phyloP scores from a whole-genome alignment of 2,888 invertebrate species.

The Plagiodera versicolora region DNA sequence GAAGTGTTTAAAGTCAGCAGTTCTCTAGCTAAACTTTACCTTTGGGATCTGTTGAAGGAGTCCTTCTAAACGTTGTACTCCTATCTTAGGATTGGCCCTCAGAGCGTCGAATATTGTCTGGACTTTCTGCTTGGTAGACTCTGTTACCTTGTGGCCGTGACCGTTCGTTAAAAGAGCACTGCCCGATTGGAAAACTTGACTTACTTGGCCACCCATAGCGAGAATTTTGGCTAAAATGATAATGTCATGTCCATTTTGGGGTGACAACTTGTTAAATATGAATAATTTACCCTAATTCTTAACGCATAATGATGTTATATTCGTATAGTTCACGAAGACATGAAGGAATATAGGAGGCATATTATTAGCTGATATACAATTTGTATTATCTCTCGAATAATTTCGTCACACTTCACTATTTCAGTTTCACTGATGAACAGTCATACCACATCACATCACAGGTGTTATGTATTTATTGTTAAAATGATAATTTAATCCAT shows the following conservation, averaged over 20 bases:
- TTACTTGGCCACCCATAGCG: slow-evolving; percentile 65
- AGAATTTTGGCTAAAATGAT: slow-evolving; percentile 2
- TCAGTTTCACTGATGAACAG: no score
- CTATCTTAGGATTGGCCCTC: slow-evolving; percentile 67
- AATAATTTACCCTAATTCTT: background rate
- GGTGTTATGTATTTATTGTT: no score
- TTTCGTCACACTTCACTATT: no score
- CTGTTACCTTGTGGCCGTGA: slow-evolving; percentile 65
- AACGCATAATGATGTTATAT: background rate
- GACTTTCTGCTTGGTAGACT: slow-evolving; percentile 64
- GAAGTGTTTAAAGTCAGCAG: background rate
- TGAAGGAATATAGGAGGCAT: no score
- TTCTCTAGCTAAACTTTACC: slow-evolving; percentile 48
- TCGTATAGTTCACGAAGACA: no score
- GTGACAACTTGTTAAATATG: background rate
- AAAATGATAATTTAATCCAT: background rate
- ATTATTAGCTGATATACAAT: no score
- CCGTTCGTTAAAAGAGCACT: slow-evolving; percentile 65
- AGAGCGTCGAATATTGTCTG: slow-evolving; percentile 68
- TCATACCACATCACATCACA: no score
- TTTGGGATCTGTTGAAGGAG: slow-evolving; percentile 68
- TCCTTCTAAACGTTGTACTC: slow-evolving; percentile 66
- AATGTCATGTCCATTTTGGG: background rate
- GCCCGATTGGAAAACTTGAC: slow-evolving; percentile 69
- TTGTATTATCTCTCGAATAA: no score